phyloP scores from a whole-genome alignment of 2,888 invertebrate genomes.

The Philereme transversata region DNA sequence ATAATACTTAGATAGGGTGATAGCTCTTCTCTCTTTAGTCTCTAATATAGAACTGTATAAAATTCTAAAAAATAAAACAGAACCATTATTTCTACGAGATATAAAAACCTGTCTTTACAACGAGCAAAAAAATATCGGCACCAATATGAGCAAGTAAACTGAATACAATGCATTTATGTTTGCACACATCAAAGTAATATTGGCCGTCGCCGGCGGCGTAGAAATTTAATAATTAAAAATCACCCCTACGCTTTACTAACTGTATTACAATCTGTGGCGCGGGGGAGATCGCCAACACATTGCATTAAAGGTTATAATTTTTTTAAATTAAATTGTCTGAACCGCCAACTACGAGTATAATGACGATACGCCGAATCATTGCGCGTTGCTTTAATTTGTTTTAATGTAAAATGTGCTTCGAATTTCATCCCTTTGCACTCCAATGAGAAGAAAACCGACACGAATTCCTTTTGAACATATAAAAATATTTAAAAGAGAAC shows the following conservation, averaged over 20 bases:
- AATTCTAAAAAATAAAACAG: not conserved
- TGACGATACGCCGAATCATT: conserved; percentile 47
- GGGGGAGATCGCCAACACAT: conserved; percentile 25
- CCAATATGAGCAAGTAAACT: conserved; percentile 8
- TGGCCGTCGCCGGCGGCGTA: conserved; percentile 70
- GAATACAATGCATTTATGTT: conserved; percentile 26
- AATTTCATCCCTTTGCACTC: conserved; percentile 21
- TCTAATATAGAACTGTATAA: too few species aligned
- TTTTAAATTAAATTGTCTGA: conserved; percentile 75
- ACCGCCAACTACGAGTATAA: conserved; percentile 48
- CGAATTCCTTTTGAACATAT: conserved; percentile 8
- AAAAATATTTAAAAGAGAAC: conserved; percentile 7
- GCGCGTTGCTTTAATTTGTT: conserved; percentile 21
- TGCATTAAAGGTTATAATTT: conserved; percentile 76
- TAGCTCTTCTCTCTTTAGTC: too few species aligned
- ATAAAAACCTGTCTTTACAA: not conserved
- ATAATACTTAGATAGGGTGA: too few species aligned
- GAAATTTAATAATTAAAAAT: conserved; percentile 83
- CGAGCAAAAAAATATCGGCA: not conserved
- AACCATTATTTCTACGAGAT: not conserved
- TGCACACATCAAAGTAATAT: conserved; percentile 71
- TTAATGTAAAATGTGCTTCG: conserved; percentile 15
- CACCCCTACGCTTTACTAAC: conserved; percentile 57
- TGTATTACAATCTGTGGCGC: conserved; percentile 19
- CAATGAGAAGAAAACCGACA: conserved; percentile 25